Percentiles rank a stretch among this genome's conserved stretches.
These are phyloP conservation scores for Echinarachnius parma DNA, from an alignment of 53 echinoderm and acorn worm species.

Conservation along the genomic window DNA sequence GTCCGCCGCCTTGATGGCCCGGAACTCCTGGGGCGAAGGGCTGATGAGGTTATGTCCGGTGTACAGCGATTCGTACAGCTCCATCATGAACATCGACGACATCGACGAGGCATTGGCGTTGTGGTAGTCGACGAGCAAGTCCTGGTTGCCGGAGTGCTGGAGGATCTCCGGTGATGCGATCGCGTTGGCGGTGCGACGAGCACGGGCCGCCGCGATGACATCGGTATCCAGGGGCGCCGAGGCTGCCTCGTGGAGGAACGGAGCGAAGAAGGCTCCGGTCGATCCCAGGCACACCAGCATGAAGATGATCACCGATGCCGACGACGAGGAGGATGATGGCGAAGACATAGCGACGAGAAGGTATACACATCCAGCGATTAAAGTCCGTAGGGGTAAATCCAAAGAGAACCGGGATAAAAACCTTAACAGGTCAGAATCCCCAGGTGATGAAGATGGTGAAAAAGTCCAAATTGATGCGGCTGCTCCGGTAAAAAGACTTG, in stretches of 20 bases:
- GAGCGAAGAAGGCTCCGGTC: conserved; percentile 20
- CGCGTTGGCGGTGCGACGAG: neutral
- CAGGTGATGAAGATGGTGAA: too few relatives aligned
- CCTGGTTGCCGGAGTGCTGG: neutral
- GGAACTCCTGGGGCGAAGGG: conserved; percentile 54
- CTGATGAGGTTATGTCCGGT: conserved; percentile 38
- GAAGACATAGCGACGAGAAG: too few relatives aligned
- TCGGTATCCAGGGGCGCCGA: neutral
- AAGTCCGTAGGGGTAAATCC: too few relatives aligned
- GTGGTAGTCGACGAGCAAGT: neutral
- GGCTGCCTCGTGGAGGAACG: conserved; percentile 19
- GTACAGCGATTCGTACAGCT: conserved; percentile 41
- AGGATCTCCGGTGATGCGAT: neutral
- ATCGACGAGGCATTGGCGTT: neutral
- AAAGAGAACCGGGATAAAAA: too few relatives aligned
- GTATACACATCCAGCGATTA: too few relatives aligned
- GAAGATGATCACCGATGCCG: conserved; percentile 5
- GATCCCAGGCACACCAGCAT: neutral
- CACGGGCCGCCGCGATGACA: neutral
- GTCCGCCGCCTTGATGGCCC: conserved; percentile 71
- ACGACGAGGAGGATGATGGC: too few relatives aligned
- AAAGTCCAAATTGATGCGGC: too few relatives aligned
- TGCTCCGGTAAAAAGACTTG: too few relatives aligned
- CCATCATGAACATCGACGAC: conserved; percentile 44
- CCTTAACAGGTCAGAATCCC: too few relatives aligned